These are phyloP conservation scores for Theristicus caerulescens DNA, from an alignment of 2,113 vertebrate genomes.

Conservation along the genomic window DNA sequence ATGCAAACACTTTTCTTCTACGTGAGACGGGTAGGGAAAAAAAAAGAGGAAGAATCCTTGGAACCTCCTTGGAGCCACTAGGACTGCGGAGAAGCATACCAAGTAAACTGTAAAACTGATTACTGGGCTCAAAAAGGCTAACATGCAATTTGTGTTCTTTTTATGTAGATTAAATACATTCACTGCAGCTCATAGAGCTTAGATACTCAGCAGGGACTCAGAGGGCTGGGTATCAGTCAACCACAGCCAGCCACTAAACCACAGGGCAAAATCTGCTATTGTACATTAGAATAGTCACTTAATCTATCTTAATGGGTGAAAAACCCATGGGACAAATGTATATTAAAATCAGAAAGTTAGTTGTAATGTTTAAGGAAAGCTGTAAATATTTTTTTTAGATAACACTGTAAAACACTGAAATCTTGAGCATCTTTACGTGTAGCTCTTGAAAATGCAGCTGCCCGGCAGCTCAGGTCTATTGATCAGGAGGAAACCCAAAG, in stretches of 20 bases:
- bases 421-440: conserved; percentile 1
- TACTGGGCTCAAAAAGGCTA: conserved; percentile 75
- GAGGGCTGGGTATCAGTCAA: conserved; percentile 87
- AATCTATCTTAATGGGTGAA: conserved; percentile 87
- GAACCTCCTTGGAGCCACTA: conserved; percentile 61
- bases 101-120: conserved; percentile 68
- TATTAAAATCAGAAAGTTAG: conserved; percentile 71
- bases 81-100: conserved; percentile 55
- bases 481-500: not conserved
- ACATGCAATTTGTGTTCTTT: conserved; percentile 80
- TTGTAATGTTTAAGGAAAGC: conserved; percentile 62
- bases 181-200: conserved; percentile 77
- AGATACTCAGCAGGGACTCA: conserved; percentile 81
- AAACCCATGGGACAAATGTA: conserved; percentile 71
- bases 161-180: conserved; percentile 85
- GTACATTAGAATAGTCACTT: conserved; percentile 83
- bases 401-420: conserved; percentile 52
- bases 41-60: conserved; percentile 30
- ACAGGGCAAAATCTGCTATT: conserved; percentile 82
- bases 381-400: conserved; percentile 67
- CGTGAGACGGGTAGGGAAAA: conserved; percentile 23
- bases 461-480: not conserved
- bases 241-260: conserved; percentile 83
- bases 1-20: conserved; percentile 74
- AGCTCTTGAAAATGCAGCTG: conserved; percentile 40